Base-by-base conservation (phyloP, 2,888 invertebrate genomes). In the Melanotus villosus region DNA sequence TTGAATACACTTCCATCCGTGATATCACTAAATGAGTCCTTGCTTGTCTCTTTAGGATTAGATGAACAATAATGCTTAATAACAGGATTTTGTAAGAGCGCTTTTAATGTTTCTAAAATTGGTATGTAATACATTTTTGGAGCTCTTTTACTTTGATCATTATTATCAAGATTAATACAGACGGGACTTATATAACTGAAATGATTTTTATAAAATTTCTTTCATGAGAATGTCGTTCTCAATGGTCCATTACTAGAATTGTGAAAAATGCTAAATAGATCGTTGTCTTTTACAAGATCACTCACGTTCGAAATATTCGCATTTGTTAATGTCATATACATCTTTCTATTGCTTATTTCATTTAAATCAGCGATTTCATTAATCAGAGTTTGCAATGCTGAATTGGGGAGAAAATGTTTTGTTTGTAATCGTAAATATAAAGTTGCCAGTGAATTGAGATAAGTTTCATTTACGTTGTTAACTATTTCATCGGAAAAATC, bases 1-100 rank as follows among this genome's bases (percentile, higher is more conserved):
- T 67, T 56, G 54, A 50, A 74, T 43, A 41, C 16, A 23, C 26
- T 5, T 1, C 74, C 71, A 59, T 74, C 69, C 36, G 36, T 63
- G 16, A 68, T 16, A 59, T 73, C 63, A 7, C 14, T 34, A 52
- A 32, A 56, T 32, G 50, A 16, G 21, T 41, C 45, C 21, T 47
- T 32, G 34, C 7, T 32, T 45, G 43, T 16, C 19, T 38, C n/a
- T 4, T 30, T 43, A 4, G 12, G n/a, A 10, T 19, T 38, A 1
- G 38, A 10, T 0, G 21, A 52, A 9, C 32, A 65, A 18, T 65
- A 45, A 0, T 65, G 3, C 16, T 38, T 23, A 1, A 65, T 19
- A 32, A 26, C 1, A 6, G 32, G 7, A 10, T 59, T 36, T 14
- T 36, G 16, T 7, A 58, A 10, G 9, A 66, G 30, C 7, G 12